Conservation (phyloP, 2,888 invertebrate genomes). For the Rotaria magnacalcarata region DNA sequence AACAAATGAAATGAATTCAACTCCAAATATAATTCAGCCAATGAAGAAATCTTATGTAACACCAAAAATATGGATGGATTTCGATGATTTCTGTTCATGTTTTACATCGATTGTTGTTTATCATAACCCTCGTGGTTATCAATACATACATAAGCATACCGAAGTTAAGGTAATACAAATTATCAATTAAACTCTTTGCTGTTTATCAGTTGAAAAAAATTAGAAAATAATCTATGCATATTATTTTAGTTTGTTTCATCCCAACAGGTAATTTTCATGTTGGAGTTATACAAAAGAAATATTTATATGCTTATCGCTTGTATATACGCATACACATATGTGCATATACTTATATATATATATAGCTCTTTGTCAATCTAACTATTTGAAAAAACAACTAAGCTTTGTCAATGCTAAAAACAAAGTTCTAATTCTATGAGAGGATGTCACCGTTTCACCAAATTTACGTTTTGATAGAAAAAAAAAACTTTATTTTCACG, state of each 20-base stretch:
- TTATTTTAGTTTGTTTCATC: neutral
- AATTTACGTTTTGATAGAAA: neutral
- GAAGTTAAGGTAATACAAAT: constrained; percentile 53
- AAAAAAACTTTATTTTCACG: neutral
- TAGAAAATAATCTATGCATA: neutral
- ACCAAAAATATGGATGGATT: constrained; percentile 58
- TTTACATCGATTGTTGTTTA: constrained; percentile 58
- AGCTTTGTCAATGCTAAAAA: too few species aligned
- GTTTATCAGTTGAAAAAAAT: neutral
- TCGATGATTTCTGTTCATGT: constrained; percentile 56
- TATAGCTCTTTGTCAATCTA: neutral
- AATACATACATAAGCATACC: constrained; percentile 52
- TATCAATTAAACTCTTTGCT: neutral
- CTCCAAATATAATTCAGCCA: neutral
- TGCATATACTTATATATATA: neutral
- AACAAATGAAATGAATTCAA: neutral
- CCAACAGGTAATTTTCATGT: neutral
- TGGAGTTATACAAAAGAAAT: neutral
- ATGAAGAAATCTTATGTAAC: constrained; percentile 25
- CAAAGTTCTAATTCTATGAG: neutral
- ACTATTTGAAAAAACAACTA: neutral
- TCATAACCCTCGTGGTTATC: constrained; percentile 57
- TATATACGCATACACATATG: neutral
- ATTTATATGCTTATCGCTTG: neutral
- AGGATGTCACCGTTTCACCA: neutral